Conservation (phyloP, 2,113 vertebrate species). For the Amphiprion ocellaris region DNA sequence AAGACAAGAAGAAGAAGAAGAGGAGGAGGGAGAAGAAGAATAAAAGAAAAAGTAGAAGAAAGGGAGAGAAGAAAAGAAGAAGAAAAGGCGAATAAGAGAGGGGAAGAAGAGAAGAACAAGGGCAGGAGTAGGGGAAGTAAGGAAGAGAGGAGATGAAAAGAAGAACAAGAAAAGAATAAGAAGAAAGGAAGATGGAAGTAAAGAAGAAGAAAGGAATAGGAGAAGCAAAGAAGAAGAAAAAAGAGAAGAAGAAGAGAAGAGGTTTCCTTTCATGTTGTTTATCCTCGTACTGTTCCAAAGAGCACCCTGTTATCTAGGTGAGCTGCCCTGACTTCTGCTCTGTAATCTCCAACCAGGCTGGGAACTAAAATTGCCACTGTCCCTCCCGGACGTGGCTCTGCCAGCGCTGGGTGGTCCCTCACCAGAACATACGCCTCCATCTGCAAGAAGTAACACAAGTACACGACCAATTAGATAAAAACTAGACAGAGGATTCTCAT, state of each 20-base stretch:
- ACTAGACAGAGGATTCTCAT: constrained; percentile 25
- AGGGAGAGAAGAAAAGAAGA: neutral
- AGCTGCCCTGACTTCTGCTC: constrained; percentile 72
- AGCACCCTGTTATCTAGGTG: constrained; percentile 81
- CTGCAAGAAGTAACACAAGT: constrained; percentile 80
- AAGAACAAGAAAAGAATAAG: neutral
- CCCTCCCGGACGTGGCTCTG: constrained; percentile 49
- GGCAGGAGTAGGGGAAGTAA: neutral
- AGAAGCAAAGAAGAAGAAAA: neutral
- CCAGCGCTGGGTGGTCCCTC: constrained; percentile 81
- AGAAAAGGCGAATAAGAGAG: neutral
- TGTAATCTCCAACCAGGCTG: constrained; percentile 78
- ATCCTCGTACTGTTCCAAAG: constrained; percentile 67
- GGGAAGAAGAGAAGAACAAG: neutral
- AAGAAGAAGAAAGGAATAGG: neutral
- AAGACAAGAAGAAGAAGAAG: no score
- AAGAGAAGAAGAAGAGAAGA: constrained; percentile 26
- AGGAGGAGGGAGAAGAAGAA: no score
- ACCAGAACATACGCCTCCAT: constrained; percentile 93
- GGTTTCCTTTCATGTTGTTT: constrained; percentile 75
- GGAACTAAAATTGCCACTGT: constrained; percentile 72
- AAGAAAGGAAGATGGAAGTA: no score
- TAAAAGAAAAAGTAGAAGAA: no score
- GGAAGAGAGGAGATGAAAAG: neutral
- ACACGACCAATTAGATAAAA: constrained; percentile 40